These are phyloP conservation scores for Caranx ignobilis DNA, from an alignment of 2,113 vertebrate species.

Conservation along the genomic window DNA sequence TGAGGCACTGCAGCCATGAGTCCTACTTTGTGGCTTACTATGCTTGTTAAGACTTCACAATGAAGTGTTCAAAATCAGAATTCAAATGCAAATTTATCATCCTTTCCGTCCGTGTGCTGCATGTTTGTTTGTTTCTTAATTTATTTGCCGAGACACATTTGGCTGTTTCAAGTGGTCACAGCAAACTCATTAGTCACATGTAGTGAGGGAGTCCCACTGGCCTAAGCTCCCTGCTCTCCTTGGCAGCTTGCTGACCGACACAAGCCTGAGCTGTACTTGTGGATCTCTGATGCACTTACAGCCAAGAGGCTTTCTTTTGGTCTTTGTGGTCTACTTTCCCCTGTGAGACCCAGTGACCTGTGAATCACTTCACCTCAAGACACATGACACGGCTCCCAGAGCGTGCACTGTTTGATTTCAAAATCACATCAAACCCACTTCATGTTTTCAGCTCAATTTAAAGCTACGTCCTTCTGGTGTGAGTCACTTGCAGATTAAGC, in stretches of 20 bases:
- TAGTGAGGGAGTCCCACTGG: not conserved
- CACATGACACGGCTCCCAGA: not conserved
- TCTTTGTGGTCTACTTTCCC: constrained; percentile 23
- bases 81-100: not conserved
- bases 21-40: not conserved
- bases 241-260: constrained; percentile 28
- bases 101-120: not conserved
- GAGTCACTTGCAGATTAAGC: constrained; percentile 23
- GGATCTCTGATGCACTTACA: constrained; percentile 19
- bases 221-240: constrained; percentile 28
- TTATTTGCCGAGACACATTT: constrained; percentile 1
- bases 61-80: not conserved
- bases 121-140: not conserved
- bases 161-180: constrained; percentile 22
- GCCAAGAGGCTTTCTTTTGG: constrained; percentile 38
- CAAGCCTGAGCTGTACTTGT: constrained; percentile 14
- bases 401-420: not conserved
- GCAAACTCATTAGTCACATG: constrained; percentile 29
- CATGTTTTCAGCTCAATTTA: constrained; percentile 1
- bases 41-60: too few species aligned
- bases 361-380: not conserved
- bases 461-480: not conserved
- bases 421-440: not conserved
- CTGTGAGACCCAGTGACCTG: not conserved
- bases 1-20: constrained; percentile 1